Percentiles rank a stretch among this genome's conserved stretches.
These are phyloP conservation scores for Caenorhabditis drosophilae DNA, from an alignment of 2,888 invertebrate species.

Conservation along the genomic window DNA sequence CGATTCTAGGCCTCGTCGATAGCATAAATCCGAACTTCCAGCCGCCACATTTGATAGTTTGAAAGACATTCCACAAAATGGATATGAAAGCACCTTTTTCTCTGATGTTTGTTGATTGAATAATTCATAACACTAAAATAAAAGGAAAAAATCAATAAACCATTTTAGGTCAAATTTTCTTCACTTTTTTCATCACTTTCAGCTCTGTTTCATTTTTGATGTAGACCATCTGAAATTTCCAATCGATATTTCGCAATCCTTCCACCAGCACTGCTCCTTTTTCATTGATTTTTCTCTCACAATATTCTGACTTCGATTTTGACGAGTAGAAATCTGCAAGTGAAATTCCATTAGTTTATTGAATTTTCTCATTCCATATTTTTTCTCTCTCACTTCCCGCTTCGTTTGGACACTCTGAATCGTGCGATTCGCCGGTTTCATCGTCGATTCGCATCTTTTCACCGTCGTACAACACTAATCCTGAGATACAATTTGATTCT, in stretches of 20 bases:
- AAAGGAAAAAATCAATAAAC: background rate
- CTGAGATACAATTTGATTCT: slow-evolving; percentile 21
- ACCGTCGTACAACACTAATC: slow-evolving; percentile 18
- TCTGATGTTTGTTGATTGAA: slow-evolving; percentile 30
- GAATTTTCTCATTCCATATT: too few relatives aligned
- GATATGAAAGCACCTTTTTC: slow-evolving; percentile 15
- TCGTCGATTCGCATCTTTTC: slow-evolving; percentile 2
- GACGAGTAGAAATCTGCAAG: slow-evolving; percentile 36
- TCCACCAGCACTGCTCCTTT: slow-evolving; percentile 54
- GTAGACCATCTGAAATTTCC: slow-evolving; percentile 56
- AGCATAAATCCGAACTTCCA: slow-evolving; percentile 46
- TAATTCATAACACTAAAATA: slow-evolving; percentile 32
- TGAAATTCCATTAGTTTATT: too few relatives aligned
- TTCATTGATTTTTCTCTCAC: slow-evolving; percentile 21
- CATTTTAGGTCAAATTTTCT: background rate
- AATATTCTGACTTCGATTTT: background rate
- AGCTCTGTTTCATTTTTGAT: slow-evolving; percentile 35
- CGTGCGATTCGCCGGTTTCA: slow-evolving; percentile 46
- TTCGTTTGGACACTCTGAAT: slow-evolving; percentile 58
- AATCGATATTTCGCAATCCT: slow-evolving; percentile 68
- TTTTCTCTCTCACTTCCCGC: too few relatives aligned
- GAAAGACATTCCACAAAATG: slow-evolving; percentile 44
- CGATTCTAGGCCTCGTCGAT: slow-evolving; percentile 22
- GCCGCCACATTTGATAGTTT: slow-evolving; percentile 35
- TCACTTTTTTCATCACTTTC: slow-evolving; percentile 22